A percentile compares a stretch with the other conserved stretches of the same genome.
Conservation (phyloP, 2,113 vertebrate species). For the Plecotus auritus region DNA sequence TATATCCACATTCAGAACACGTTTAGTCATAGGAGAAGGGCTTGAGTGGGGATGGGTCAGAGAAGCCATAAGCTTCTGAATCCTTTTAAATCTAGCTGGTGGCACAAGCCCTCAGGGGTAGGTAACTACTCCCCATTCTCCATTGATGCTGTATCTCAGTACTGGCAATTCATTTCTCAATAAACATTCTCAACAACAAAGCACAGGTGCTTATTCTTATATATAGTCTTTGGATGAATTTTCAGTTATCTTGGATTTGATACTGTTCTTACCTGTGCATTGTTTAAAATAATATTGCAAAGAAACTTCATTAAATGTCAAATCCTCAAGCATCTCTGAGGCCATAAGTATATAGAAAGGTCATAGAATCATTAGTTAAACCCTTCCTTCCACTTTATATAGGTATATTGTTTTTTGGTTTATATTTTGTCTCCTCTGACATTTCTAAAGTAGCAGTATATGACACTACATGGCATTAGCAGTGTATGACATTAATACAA, state of each 20-base stretch:
- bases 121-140: background rate
- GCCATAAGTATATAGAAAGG: background rate
- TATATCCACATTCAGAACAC: background rate
- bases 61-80: background rate
- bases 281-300: slow-evolving; percentile 14
- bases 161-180: background rate
- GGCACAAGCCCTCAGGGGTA: background rate
- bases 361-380: background rate
- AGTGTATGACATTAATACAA: background rate
- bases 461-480: background rate
- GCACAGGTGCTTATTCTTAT: background rate
- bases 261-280: background rate
- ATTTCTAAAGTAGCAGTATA: background rate
- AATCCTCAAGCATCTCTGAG: background rate
- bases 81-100: background rate
- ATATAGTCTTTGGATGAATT: background rate
- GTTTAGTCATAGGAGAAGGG: background rate
- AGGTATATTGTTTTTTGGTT: background rate
- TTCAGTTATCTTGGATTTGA: background rate
- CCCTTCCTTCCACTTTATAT: background rate
- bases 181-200: background rate
- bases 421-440: background rate
- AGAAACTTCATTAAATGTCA: slow-evolving; percentile 27
- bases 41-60: background rate
- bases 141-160: background rate